Conservation (phyloP, 2,113 vertebrate genomes). For the Nothocercus nigrocapillus region DNA sequence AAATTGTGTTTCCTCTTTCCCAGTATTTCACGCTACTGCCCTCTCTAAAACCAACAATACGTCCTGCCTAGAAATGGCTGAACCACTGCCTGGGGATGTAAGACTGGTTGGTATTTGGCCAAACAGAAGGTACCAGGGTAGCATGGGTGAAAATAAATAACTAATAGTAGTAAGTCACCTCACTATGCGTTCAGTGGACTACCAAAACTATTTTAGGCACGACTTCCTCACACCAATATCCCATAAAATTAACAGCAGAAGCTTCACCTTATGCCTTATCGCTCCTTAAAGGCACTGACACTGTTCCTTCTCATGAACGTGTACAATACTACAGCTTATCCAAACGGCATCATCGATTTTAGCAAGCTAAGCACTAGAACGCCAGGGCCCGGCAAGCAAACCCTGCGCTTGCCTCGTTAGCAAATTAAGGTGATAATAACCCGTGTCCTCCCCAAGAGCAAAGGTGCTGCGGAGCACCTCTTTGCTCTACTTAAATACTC, state of each 20-base stretch:
- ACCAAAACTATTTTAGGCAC: background rate
- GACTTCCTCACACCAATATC: background rate
- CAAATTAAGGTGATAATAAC: background rate
- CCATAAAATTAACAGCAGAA: slow-evolving; percentile 2
- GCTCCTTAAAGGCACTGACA: slow-evolving; percentile 5
- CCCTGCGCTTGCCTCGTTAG: background rate
- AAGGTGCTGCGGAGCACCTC: background rate
- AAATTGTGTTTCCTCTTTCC: background rate
- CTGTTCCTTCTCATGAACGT: background rate
- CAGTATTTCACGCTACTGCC: background rate
- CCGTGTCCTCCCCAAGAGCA: background rate
- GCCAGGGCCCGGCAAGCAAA: background rate
- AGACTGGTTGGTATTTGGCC: too few species aligned
- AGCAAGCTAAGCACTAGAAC: background rate
- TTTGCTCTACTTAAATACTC: accelerated
- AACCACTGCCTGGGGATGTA: background rate
- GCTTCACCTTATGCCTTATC: background rate
- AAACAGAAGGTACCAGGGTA: background rate
- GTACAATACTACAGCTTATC: background rate
- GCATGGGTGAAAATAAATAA: background rate
- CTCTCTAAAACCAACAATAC: background rate
- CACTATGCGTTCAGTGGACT: background rate
- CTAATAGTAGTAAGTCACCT: background rate
- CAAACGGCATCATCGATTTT: background rate
- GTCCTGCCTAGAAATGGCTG: background rate